Conservation (phyloP, 2,113 vertebrate genomes). For the Hirundichthys speculiger region DNA sequence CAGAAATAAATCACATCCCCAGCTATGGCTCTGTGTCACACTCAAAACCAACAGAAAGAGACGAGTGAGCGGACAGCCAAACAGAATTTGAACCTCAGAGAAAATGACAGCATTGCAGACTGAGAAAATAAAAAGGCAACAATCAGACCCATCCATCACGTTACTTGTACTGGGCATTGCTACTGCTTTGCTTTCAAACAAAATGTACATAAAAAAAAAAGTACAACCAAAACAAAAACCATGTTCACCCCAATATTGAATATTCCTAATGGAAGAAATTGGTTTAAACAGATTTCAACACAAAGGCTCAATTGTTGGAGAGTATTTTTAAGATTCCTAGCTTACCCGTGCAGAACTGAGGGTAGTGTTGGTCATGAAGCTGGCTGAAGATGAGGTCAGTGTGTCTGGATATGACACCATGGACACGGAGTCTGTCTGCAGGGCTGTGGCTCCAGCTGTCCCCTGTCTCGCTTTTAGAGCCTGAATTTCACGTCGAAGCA, state of each 20-base stretch:
- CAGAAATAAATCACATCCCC: conserved; percentile 17
- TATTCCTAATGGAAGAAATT: no score
- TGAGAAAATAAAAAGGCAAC: no score
- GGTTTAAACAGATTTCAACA: no score
- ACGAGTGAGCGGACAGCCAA: conserved; percentile 10
- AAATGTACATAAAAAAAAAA: no score
- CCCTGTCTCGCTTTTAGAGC: conserved; percentile 93
- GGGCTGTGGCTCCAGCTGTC: conserved; percentile 53
- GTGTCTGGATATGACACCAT: conserved; percentile 91
- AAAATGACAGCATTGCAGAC: conserved; percentile 4
- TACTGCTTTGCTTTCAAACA: no score
- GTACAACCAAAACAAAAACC: no score
- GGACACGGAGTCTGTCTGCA: conserved; percentile 84
- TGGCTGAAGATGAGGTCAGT: conserved; percentile 87
- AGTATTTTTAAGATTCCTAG: not conserved
- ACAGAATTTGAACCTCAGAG: not conserved
- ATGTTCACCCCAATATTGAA: no score
- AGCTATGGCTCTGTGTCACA: conserved; percentile 1
- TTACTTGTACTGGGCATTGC: no score
- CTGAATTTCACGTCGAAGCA: conserved; percentile 92
- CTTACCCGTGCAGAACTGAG: conserved; percentile 95
- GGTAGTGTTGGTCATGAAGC: conserved; percentile 93
- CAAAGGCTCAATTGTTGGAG: not conserved
- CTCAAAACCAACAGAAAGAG: conserved; percentile 1
- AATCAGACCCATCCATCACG: no score